phyloP scores from a whole-genome alignment of 2,888 invertebrate species.

The Germaria angustata region DNA sequence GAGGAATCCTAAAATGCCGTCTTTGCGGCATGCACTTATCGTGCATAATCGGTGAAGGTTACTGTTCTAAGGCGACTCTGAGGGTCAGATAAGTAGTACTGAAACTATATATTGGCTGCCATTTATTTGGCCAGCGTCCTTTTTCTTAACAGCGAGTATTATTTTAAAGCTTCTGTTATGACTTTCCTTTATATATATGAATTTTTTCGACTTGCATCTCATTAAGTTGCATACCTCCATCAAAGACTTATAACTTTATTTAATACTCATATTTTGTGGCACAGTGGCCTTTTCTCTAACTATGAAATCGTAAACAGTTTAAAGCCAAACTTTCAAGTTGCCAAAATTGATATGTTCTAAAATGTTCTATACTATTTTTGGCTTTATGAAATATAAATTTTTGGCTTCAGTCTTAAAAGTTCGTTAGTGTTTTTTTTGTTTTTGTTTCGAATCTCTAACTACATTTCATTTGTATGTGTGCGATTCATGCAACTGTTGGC shows the following conservation, averaged over 20 bases:
- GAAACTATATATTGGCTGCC: too few relatives aligned
- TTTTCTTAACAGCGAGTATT: too few relatives aligned
- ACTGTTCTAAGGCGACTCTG: too few relatives aligned
- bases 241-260: constrained; percentile 13
- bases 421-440: neutral
- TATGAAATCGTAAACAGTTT: neutral
- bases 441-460: neutral
- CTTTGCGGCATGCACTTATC: too few relatives aligned
- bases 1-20: too few relatives aligned
- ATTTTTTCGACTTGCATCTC: too few relatives aligned
- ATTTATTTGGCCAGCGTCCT: too few relatives aligned
- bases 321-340: constrained; percentile 19
- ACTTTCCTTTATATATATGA: too few relatives aligned
- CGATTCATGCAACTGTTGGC: neutral
- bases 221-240: neutral
- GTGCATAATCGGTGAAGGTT: too few relatives aligned
- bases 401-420: constrained; percentile 33
- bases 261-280: neutral
- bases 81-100: too few relatives aligned
- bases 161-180: too few relatives aligned
- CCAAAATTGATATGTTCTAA: neutral
- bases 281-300: neutral
- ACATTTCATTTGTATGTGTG: constrained; percentile 14
- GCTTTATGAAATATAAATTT: constrained; percentile 17
- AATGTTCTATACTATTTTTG: constrained; percentile 12